Evolutionary conservation across 2,113 vertebrate species (phyloP), one percentile per base, ranked within the genome.

Genomic region (Ginglymostoma cirratum): DNA sequence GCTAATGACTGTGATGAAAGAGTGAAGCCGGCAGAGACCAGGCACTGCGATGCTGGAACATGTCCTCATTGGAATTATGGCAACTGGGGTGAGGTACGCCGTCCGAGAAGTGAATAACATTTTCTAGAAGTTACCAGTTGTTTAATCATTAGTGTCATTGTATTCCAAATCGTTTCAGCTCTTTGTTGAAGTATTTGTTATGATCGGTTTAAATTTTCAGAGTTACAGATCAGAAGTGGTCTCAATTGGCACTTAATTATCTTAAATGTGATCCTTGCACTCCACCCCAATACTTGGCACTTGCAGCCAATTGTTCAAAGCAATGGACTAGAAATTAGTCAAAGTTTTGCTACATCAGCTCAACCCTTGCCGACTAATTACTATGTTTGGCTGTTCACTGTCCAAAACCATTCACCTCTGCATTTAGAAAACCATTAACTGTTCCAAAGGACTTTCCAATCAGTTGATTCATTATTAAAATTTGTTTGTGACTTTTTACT

Each of bases 21-120:
- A 96, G 97, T 98, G 96, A 99, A 98, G 97, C 99, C 99, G 30
- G 97, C 97, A 0, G 98, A 99, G 96, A 98, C 98, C 0, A 98
- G 98, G 97, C 97, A 97, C 96, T 99, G 99, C 95, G 98, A 99
- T 96, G 98, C 98, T 10, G 99, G 99, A 94, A 98, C 99, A 23
- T 99, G 99, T 96, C 99, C 99, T 23, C 98, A 96, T 90, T 99
- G 99, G 99, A 99, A 98, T 97, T 98, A 98, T 0, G 98, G 99
- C 17, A 98, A 97, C 96, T 99, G 99, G 99, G 98, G 99, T 97
- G 99, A 99, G 97, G 99, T 99, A 97, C 98, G 98, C 95, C 80
- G 72, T 95, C 42, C 30, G 42, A 23, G 24, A 27, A 34, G 2
- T 34, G 8, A 95, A 72, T 30, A 30, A 7, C 23, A 52, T 30